Conservation (phyloP, 2,888 invertebrate species). For the Napeogenes inachia region DNA sequence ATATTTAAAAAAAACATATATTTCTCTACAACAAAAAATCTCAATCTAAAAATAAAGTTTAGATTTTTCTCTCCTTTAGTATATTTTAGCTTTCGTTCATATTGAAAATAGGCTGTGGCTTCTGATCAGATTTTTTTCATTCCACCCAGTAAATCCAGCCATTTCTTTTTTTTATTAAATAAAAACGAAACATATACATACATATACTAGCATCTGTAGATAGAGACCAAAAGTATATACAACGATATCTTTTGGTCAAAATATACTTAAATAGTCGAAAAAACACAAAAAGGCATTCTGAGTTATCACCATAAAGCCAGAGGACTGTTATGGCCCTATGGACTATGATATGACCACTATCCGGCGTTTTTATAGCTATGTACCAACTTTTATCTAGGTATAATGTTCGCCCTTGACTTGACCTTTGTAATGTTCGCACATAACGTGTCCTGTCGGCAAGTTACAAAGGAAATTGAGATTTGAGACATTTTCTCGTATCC, state of each 20-base stretch:
- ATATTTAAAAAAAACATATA: too few species aligned
- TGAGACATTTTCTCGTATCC: slow-evolving; percentile 20
- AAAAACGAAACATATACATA: not conserved
- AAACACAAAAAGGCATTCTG: slow-evolving; percentile 16
- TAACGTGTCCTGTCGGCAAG: slow-evolving; percentile 30
- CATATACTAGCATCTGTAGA: not conserved
- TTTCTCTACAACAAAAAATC: too few species aligned
- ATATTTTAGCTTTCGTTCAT: too few species aligned
- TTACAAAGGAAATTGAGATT: slow-evolving; percentile 35
- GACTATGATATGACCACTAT: slow-evolving; percentile 24
- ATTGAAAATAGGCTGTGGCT: too few species aligned
- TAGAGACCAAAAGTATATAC: too few species aligned
- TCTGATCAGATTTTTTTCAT: too few species aligned
- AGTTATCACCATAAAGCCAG: slow-evolving; percentile 28
- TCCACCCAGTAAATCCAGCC: too few species aligned
- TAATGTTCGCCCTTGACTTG: slow-evolving; percentile 34
- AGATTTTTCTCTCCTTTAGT: not conserved
- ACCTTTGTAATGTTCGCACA: slow-evolving; percentile 34
- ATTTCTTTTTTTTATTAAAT: too few species aligned
- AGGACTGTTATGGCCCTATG: slow-evolving; percentile 22
- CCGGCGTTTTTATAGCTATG: slow-evolving; percentile 28
- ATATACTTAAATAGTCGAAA: slow-evolving; percentile 12
- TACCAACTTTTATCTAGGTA: slow-evolving; percentile 28
- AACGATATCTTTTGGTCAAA: not conserved
- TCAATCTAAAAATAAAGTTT: too few species aligned